Percentiles rank a stretch among this genome's conserved stretches.
Conservation (phyloP, 2,113 vertebrate genomes). For the Gnathonemus longibarbis region DNA sequence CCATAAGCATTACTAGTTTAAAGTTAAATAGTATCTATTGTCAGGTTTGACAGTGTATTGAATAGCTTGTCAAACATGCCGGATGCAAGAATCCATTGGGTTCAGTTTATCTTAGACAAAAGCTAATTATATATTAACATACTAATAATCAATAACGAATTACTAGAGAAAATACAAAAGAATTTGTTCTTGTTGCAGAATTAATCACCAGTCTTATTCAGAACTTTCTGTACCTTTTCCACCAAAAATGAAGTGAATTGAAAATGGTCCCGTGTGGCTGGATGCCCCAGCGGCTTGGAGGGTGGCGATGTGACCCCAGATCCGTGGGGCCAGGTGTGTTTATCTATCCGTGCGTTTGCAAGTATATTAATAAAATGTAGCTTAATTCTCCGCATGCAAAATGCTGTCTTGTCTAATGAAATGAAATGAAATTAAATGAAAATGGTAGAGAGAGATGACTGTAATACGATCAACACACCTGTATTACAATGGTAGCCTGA, state of each 20-base stretch:
- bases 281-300: neutral
- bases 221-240: neutral
- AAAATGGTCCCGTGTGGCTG: neutral
- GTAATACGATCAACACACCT: neutral
- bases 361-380: neutral
- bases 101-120: neutral
- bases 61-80: neutral
- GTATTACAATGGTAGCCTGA: neutral
- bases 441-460: neutral
- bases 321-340: neutral
- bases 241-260: neutral
- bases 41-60: neutral
- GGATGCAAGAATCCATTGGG: neutral
- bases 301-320: too few species aligned
- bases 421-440: neutral
- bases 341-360: neutral
- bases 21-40: neutral
- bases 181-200: neutral
- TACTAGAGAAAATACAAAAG: neutral
- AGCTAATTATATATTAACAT: neutral
- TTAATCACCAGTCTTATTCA: neutral
- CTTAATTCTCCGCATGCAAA: neutral
- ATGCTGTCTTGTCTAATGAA: neutral
- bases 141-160: neutral
- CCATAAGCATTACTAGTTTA: neutral